Evolutionary conservation across 2,113 vertebrate species (phyloP).

Genomic region (Platycercus adscitus): DNA sequence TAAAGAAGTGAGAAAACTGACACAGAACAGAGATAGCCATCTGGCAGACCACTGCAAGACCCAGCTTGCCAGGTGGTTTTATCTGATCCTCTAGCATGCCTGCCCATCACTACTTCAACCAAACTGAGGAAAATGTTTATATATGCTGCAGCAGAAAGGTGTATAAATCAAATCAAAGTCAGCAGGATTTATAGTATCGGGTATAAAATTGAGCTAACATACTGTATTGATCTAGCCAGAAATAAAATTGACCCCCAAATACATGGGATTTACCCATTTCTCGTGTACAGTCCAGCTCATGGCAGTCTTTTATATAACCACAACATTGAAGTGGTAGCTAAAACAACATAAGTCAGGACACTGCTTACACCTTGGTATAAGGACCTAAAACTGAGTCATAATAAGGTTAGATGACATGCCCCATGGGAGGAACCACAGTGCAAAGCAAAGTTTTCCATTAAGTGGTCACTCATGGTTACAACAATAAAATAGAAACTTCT

Average conservation of each 20-base stretch:
- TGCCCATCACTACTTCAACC: neutral
- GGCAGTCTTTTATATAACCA: neutral
- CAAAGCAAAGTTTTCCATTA: neutral
- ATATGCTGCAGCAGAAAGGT: neutral
- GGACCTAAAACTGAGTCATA: neutral
- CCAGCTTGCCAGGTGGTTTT: neutral
- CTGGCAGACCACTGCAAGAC: neutral
- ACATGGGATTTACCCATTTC: neutral
- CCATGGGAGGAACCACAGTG: neutral
- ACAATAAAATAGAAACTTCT: neutral
- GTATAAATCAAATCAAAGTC: neutral
- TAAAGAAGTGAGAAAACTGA: constrained; percentile 25
- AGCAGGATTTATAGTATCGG: neutral
- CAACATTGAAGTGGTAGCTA: neutral
- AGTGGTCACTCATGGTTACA: neutral
- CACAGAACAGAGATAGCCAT: constrained; percentile 20
- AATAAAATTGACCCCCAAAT: neutral
- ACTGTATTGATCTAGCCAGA: neutral
- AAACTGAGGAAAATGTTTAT: neutral
- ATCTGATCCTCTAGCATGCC: neutral
- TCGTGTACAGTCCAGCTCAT: neutral
- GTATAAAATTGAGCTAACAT: neutral
- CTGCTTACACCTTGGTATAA: neutral
- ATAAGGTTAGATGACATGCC: neutral
- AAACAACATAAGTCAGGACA: neutral